Conservation (phyloP, 2,888 invertebrate genomes). For the Trachelus troglodyta region DNA sequence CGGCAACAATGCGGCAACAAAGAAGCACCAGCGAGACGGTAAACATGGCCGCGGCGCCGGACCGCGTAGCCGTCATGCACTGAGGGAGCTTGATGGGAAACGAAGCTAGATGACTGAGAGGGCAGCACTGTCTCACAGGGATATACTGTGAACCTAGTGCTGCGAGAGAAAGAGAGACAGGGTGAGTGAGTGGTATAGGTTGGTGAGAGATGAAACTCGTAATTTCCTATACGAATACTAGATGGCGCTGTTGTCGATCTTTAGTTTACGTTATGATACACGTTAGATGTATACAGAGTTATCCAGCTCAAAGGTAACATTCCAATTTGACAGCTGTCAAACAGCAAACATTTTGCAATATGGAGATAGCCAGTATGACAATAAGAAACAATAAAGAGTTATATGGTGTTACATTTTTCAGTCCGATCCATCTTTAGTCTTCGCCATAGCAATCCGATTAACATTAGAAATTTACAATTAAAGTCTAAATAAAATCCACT, state of each 20-base stretch:
- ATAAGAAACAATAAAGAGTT: not conserved
- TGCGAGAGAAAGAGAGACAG: conserved; percentile 23
- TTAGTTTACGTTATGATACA: not conserved
- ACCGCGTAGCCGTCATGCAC: conserved; percentile 48
- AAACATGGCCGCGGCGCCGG: conserved; percentile 46
- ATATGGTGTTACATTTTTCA: not conserved
- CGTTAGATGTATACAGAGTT: not conserved
- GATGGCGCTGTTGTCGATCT: not conserved
- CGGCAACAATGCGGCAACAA: conserved; percentile 33
- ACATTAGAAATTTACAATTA: not conserved
- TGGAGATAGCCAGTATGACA: not conserved
- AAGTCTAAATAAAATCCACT: not conserved
- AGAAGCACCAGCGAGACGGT: conserved; percentile 35
- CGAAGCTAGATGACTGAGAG: not conserved
- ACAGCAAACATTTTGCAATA: not conserved
- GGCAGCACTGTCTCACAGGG: not conserved
- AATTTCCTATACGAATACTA: not conserved
- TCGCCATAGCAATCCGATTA: not conserved
- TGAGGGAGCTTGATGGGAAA: conserved; percentile 41
- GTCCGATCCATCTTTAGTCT: not conserved
- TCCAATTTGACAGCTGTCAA: not conserved
- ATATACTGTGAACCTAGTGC: not conserved
- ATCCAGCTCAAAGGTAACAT: not conserved
- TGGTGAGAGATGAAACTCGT: not conserved
- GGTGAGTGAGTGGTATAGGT: conserved; percentile 4